phyloP scores from a whole-genome alignment of 2,113 vertebrate genomes.

The Psephotus haematonotus region DNA sequence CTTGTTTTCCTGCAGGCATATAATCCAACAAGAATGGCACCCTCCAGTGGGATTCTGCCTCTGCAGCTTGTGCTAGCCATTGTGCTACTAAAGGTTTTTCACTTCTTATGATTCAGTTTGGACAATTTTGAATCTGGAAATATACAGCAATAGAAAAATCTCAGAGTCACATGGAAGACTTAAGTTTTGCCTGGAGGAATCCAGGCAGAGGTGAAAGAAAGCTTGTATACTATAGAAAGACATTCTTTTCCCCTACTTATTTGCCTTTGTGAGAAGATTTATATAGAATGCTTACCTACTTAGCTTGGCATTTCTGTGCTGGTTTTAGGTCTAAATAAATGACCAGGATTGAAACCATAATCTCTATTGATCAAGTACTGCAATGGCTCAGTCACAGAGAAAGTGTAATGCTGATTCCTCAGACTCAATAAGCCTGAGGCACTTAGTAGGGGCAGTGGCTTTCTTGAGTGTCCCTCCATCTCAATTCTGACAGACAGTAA shows the following conservation, averaged over 20 bases:
- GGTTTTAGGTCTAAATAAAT: background rate
- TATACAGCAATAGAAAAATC: background rate
- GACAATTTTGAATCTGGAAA: background rate
- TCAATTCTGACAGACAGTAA: background rate
- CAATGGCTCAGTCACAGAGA: background rate
- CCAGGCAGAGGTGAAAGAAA: background rate
- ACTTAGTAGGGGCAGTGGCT: background rate
- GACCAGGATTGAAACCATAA: background rate
- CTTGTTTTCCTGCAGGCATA: background rate
- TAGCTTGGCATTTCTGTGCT: background rate
- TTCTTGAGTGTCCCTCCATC: background rate
- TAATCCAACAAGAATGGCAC: background rate
- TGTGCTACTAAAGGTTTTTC: background rate
- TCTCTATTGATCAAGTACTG: background rate
- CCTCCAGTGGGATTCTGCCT: background rate
- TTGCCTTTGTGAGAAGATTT: background rate
- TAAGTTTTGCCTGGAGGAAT: background rate
- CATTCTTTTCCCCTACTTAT: background rate
- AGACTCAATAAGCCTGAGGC: background rate
- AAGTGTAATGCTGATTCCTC: background rate
- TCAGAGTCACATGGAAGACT: background rate
- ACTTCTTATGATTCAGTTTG: background rate
- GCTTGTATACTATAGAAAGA: background rate
- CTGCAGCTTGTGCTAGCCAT: background rate
- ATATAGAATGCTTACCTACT: background rate